Conservation (phyloP, 1,140 invertebrate species). For the Lepidurus arcticus region DNA sequence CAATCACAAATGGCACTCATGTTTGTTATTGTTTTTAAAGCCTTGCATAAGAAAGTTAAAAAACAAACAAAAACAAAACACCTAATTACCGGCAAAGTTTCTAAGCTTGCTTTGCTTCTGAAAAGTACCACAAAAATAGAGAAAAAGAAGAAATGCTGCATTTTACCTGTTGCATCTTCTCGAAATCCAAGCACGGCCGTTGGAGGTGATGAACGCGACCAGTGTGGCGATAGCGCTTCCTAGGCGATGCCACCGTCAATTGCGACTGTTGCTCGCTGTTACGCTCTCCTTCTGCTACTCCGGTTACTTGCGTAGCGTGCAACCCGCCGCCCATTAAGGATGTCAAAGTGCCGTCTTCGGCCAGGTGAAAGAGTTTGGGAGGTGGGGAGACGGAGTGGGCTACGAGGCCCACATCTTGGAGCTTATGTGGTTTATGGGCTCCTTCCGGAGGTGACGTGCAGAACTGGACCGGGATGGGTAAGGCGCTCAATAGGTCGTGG, state of each 20-base stretch:
- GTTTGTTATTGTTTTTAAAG: too few species aligned
- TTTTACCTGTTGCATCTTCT: conserved; percentile 90
- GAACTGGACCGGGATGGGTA: conserved; percentile 75
- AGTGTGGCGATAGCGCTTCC: conserved; percentile 52
- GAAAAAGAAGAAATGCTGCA: neutral
- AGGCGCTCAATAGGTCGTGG: conserved; percentile 41
- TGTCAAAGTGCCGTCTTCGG: conserved; percentile 32
- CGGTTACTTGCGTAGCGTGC: neutral
- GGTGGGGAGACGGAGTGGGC: conserved; percentile 59
- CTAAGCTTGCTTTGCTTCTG: neutral
- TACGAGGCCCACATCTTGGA: neutral
- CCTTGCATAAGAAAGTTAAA: neutral
- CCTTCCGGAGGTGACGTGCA: conserved; percentile 80
- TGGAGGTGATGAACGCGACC: conserved; percentile 57
- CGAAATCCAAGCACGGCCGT: conserved; percentile 86
- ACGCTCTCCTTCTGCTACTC: conserved; percentile 30
- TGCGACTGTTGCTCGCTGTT: conserved; percentile 29
- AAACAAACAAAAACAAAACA: neutral
- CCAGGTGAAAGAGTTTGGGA: conserved; percentile 62
- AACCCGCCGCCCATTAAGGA: neutral
- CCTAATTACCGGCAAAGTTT: neutral
- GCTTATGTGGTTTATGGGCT: conserved; percentile 63
- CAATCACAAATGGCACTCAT: too few species aligned
- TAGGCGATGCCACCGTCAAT: conserved; percentile 40
- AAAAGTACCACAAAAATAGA: neutral